Conservation (phyloP, 2,797 vertebrate genomes). For the Pygocentrus nattereri region DNA sequence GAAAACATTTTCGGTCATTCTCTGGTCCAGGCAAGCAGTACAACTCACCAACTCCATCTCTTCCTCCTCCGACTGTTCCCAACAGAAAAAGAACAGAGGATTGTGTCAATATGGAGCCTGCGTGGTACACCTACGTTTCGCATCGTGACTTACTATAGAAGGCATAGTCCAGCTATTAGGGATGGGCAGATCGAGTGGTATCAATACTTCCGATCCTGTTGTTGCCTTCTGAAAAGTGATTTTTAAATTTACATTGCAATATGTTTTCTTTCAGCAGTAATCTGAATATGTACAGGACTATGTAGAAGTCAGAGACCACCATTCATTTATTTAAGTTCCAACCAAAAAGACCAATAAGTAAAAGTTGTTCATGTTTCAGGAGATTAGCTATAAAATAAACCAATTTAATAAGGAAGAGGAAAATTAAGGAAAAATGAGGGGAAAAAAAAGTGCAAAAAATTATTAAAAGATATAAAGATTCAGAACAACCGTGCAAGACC, state of each 20-base stretch:
- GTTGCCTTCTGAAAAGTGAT: background rate
- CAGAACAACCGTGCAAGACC: too few species aligned
- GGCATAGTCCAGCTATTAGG: background rate
- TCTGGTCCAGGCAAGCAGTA: slow-evolving; percentile 72
- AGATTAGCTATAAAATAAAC: too few species aligned
- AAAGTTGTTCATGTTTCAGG: too few species aligned
- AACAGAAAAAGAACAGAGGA: slow-evolving; percentile 80
- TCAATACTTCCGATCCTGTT: background rate
- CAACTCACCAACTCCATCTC: slow-evolving; percentile 99
- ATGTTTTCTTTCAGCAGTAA: background rate
- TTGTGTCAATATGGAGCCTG: slow-evolving; percentile 68
- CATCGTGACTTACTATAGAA: slow-evolving; percentile 1
- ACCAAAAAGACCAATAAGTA: too few species aligned
- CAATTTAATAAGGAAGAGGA: too few species aligned
- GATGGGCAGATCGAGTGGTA: background rate
- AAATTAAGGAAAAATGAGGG: too few species aligned
- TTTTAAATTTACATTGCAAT: too few species aligned
- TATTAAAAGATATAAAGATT: too few species aligned
- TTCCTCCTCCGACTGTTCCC: slow-evolving; percentile 97
- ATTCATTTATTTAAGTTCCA: too few species aligned
- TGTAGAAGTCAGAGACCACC: too few species aligned
- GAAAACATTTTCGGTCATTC: slow-evolving; percentile 65
- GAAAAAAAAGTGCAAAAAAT: too few species aligned
- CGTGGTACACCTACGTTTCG: slow-evolving; percentile 42
- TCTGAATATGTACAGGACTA: too few species aligned